These are phyloP conservation scores for Otolemur garnettii DNA, from an alignment of 2,113 vertebrate genomes.

Conservation along the genomic window DNA sequence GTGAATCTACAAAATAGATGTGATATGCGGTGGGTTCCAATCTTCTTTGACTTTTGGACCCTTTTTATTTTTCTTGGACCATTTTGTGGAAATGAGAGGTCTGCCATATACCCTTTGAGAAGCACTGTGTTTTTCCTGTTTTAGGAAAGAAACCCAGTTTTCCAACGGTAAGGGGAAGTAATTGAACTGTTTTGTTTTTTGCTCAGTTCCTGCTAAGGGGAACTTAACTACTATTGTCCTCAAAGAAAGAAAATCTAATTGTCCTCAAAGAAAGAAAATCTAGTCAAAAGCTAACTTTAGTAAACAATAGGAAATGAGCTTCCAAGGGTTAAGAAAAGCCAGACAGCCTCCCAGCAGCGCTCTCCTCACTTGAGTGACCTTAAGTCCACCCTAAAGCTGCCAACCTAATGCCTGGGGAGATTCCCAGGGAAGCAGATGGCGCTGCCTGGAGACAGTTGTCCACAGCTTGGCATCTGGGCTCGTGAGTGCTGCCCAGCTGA, in stretches of 20 bases:
- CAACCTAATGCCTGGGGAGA: slow-evolving; percentile 71
- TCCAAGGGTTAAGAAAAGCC: slow-evolving; percentile 63
- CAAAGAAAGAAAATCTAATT: slow-evolving; percentile 68
- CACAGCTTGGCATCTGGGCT: slow-evolving; percentile 76
- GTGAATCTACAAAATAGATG: background rate
- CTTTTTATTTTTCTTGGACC: background rate
- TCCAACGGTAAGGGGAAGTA: background rate
- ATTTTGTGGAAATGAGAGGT: background rate
- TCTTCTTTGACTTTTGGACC: background rate
- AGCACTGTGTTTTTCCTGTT: background rate
- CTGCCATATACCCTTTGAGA: background rate
- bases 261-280: slow-evolving; percentile 68
- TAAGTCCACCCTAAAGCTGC: slow-evolving; percentile 65
- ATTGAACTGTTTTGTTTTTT: slow-evolving; percentile 61
- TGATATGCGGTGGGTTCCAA: background rate
- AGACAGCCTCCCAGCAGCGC: slow-evolving; percentile 35
- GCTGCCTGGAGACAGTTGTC: slow-evolving; percentile 73
- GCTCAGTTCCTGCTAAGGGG: slow-evolving; percentile 54
- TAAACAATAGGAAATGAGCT: slow-evolving; percentile 68
- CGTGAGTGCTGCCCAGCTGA: slow-evolving; percentile 60
- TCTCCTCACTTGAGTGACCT: slow-evolving; percentile 52
- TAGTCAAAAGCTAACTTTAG: slow-evolving; percentile 51
- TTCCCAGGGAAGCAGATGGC: slow-evolving; percentile 80
- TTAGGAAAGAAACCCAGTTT: background rate
- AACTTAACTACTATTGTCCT: slow-evolving; percentile 46